These are phyloP conservation scores for Xestobium rufovillosum DNA, from an alignment of 2,888 invertebrate genomes.

Conservation along the genomic window DNA sequence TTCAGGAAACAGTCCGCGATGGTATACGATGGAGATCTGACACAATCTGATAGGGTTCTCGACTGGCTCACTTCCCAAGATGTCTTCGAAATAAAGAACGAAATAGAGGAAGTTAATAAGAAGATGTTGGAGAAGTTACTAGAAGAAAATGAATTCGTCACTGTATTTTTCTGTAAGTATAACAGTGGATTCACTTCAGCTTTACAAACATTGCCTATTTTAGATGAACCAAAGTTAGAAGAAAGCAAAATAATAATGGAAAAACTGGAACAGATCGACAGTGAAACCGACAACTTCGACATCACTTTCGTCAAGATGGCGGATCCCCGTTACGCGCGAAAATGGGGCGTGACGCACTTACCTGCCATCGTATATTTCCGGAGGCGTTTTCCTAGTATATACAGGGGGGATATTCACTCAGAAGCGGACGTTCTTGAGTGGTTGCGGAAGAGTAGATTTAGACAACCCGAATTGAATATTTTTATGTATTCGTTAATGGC, in stretches of 20 bases:
- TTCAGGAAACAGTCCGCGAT: slow-evolving; percentile 75
- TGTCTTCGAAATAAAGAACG: slow-evolving; percentile 90
- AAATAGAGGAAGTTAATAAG: slow-evolving; percentile 94
- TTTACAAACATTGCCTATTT: no score
- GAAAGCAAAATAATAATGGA: slow-evolving; percentile 78
- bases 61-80: slow-evolving; percentile 91
- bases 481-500: slow-evolving; percentile 91
- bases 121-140: slow-evolving; percentile 93
- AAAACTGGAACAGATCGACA: slow-evolving; percentile 87
- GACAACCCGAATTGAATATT: slow-evolving; percentile 85
- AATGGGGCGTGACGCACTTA: slow-evolving; percentile 88
- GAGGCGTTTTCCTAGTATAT: slow-evolving; percentile 87
- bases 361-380: slow-evolving; percentile 90
- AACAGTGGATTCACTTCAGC: neutral
- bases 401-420: slow-evolving; percentile 75
- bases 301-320: slow-evolving; percentile 93
- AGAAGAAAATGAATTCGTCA: slow-evolving; percentile 90
- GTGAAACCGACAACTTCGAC: slow-evolving; percentile 88
- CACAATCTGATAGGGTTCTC: slow-evolving; percentile 76
- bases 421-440: slow-evolving; percentile 86
- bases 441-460: slow-evolving; percentile 87
- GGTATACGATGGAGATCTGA: slow-evolving; percentile 82
- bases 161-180: slow-evolving; percentile 90
- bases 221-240: slow-evolving; percentile 72
- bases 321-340: slow-evolving; percentile 82